Evolutionary conservation across 2,888 invertebrate genomes (phyloP), one percentile per base, ranked within the genome.

Genomic region (Octodonta nipae): DNA sequence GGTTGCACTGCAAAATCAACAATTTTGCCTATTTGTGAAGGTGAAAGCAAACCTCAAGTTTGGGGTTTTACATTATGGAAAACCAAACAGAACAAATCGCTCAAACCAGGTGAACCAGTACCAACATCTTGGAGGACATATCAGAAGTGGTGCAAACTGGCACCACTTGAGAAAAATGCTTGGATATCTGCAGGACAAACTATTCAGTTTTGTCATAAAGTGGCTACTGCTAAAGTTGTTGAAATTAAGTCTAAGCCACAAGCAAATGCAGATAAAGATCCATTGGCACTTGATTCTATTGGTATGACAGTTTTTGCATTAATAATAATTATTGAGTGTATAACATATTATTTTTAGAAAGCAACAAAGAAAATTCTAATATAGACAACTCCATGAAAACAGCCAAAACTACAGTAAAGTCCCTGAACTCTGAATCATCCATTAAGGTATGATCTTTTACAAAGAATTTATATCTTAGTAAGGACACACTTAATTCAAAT

Each of bases 41-140:
- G 73, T 55, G 84, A 84, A 58, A 73, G 73, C 36, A 83, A 84
- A 58, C 77, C 84, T 5, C 81, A 84, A 62, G 79, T 85, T 6
- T 85, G 86, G 85, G 85, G 82, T 22, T 86, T 84, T 53, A 64
- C 82, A 3, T 56, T 86, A 25, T 86, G 85, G 85, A 86, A 86
- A 52, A 70, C 69, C 35, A 68, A 71, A 6, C 71, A 74, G 46
- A 50, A 66, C 22, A 63, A 59, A 17, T 59, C 64, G 1, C 60
- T 65, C 4, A 71, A 67, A 32, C 45, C 43, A 82, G 84, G 73
- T 75, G 44, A 64, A 82, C 30, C 26, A 22, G 8, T 34, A 5
- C 49, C 49, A 10, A 40, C 54, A 48, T 78, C 83, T 4, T 86
- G 86, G 86, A 73, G 76, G 40, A 63, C 85, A 6, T 86, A 85